Evolutionary conservation across 1,140 invertebrate genomes (phyloP), one percentile per base, ranked within the genome.

Genomic region (Drosophila truncata): DNA sequence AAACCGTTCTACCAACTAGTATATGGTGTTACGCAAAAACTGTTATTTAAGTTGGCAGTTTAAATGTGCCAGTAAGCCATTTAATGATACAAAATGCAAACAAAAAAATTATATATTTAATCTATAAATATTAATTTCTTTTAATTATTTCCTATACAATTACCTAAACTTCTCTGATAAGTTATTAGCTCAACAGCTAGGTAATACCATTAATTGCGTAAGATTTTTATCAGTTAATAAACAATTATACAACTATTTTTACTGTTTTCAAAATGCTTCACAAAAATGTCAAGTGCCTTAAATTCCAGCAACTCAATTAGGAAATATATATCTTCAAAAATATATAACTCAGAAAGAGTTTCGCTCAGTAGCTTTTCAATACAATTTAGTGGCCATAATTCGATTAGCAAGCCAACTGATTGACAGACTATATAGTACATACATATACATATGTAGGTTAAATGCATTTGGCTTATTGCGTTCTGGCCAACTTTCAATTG

Each of bases 401-500:
- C 33, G 50, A 71, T 71, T 69, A 47, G 42, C 44, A 20, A 23
- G 31, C 6, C 7, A 47, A 33, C 23, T 27, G 33, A 31, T 49
- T 57, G 29, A 37, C 35, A 27, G 18, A 5, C 33, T 25, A 2
- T 33, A 50, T 7, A n/a, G 33, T 8, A 39, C 20, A 33, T 9
- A 31, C 9, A 27, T 42, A 20, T 29, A 10, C 4, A 13, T 20
- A 14, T 57, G 31, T 35, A n/a, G 23, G 44, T 25, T 41, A 76
- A 41, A 35, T 57, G 16, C 61, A 69, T 72, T 58, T 37, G 29
- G 37, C 54, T n/a, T 39, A 37, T 57, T 80, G 77, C 70, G 77
- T 80, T 80, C 70, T 80, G 71, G 71, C 71, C 62, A 69, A 63
- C 58, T 69, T 80, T 79, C 47, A 57, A 62, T 80, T 73, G 66